Evolutionary conservation across 2,888 invertebrate species (phyloP).

Genomic region (Herminia tarsipennalis): DNA sequence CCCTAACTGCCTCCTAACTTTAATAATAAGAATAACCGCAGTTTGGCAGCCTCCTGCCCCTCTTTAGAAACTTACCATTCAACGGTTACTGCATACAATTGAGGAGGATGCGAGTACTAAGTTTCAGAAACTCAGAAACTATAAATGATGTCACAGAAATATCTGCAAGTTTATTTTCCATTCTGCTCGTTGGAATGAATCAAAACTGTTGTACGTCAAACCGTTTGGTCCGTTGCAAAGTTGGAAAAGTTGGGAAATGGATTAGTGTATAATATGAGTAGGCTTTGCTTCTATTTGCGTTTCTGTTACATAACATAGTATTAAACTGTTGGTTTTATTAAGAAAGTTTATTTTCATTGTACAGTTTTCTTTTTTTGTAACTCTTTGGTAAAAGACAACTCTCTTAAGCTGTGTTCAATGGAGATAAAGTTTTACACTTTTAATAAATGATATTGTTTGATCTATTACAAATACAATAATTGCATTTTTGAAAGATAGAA

Average conservation of each 20-base stretch:
- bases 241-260: conserved; percentile 20
- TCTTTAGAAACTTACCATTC: conserved; percentile 27
- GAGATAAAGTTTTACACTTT: too few species aligned
- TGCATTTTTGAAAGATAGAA: too few species aligned
- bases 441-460: too few species aligned
- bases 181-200: conserved; percentile 8
- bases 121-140: conserved; percentile 28
- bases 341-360: too few species aligned
- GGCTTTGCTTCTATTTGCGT: background rate
- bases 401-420: too few species aligned
- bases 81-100: conserved; percentile 34
- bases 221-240: too few species aligned
- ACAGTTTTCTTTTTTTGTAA: too few species aligned
- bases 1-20: conserved; percentile 35
- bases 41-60: conserved; percentile 21
- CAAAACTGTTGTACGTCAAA: conserved; percentile 18
- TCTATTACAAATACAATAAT: too few species aligned
- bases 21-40: conserved; percentile 38
- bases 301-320: background rate
- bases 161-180: conserved; percentile 34
- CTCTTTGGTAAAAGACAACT: too few species aligned
- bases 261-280: conserved; percentile 3
- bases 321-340: too few species aligned
- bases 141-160: conserved; percentile 34
- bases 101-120: conserved; percentile 15